Percentiles rank a stretch among this genome's conserved stretches.
Evolutionary conservation across 2,888 invertebrate species (phyloP).

Genomic region (Phymatocera aterrima): DNA sequence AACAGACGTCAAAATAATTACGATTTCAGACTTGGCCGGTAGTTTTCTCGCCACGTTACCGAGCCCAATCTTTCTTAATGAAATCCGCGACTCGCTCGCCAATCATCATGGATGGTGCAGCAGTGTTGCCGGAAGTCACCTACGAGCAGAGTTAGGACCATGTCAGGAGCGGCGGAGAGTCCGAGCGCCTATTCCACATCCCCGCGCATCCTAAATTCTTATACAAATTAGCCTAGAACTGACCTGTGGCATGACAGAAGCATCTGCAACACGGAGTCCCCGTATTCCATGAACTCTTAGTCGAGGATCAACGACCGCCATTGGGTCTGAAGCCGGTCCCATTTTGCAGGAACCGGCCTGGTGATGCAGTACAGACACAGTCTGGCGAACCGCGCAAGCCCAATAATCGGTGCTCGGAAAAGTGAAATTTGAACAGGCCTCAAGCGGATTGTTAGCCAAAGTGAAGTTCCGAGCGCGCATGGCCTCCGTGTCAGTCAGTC

Average conservation of each 20-base stretch:
- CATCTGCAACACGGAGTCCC: neutral
- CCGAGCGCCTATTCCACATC: neutral
- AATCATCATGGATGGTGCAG: neutral
- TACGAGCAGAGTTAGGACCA: neutral
- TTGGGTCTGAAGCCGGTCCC: no score
- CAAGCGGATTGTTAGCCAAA: neutral
- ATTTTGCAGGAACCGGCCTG: no score
- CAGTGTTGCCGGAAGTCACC: neutral
- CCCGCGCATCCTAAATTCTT: no score
- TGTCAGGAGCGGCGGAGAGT: no score
- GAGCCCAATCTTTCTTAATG: conserved; percentile 13
- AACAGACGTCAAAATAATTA: no score
- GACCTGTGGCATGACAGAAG: conserved; percentile 56
- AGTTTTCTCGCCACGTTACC: no score
- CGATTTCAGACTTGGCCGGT: no score
- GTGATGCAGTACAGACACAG: no score
- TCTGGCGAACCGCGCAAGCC: no score
- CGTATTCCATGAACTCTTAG: neutral
- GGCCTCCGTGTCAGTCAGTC: neutral
- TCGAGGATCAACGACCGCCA: conserved; percentile 74
- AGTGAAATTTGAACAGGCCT: conserved; percentile 53
- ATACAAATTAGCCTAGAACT: neutral
- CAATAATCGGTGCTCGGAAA: no score
- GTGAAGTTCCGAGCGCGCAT: no score
- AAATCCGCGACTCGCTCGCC: neutral